These are phyloP conservation scores for Apocheima hispidaria DNA, from an alignment of 2,888 invertebrate species.

Conservation along the genomic window DNA sequence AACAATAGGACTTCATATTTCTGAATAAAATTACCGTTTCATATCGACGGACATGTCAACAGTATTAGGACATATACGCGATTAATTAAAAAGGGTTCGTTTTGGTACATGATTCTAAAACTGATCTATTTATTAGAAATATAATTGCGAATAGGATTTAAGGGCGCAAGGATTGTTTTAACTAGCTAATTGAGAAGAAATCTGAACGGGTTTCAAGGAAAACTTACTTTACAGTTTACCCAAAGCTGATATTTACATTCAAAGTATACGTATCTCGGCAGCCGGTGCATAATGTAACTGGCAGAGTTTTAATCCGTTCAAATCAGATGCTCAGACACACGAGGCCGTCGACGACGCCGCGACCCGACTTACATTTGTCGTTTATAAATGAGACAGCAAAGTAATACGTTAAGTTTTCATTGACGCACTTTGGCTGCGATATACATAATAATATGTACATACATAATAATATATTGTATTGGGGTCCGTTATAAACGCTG, in stretches of 20 bases:
- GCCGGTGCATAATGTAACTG: conserved; percentile 34
- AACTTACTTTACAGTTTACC: conserved; percentile 22
- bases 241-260: conserved; percentile 38
- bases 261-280: conserved; percentile 29
- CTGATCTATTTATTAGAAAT: too few relatives aligned
- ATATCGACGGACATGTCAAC: too few relatives aligned
- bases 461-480: conserved; percentile 67
- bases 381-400: conserved; percentile 38
- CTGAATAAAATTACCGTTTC: too few relatives aligned
- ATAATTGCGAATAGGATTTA: not conserved
- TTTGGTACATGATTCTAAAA: too few relatives aligned
- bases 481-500: conserved; percentile 71
- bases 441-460: conserved; percentile 66
- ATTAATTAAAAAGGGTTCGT: too few relatives aligned
- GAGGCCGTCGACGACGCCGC: conserved; percentile 4
- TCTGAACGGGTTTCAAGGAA: not conserved
- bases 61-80: too few relatives aligned
- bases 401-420: conserved; percentile 46
- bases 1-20: too few relatives aligned
- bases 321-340: conserved; percentile 33
- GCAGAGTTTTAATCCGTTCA: conserved; percentile 18
- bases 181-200: not conserved
- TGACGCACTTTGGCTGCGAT: conserved; percentile 63
- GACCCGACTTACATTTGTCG: conserved; percentile 34
- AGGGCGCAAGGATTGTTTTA: not conserved